Percentiles rank a stretch among this genome's conserved stretches.
Evolutionary conservation across 2,888 invertebrate genomes (phyloP).

Genomic region (Scotopteryx bipunctaria): DNA sequence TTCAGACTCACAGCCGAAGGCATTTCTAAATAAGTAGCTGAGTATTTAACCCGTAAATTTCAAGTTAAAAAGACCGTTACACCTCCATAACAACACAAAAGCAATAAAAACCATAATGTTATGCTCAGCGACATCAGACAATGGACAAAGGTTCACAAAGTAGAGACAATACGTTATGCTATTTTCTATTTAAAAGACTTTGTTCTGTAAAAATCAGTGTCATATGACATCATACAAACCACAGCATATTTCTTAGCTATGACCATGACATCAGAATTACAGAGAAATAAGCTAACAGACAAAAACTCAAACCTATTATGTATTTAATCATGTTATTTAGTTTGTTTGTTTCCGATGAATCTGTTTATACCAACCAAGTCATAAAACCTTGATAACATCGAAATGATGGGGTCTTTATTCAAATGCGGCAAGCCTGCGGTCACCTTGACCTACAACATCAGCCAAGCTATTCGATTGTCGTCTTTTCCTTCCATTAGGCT

Average conservation of each 20-base stretch:
- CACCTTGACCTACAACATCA: constrained; percentile 37
- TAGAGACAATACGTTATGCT: constrained; percentile 26
- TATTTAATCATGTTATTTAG: neutral
- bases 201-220: constrained; percentile 2
- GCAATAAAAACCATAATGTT: constrained; percentile 30
- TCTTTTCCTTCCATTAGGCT: constrained; percentile 26
- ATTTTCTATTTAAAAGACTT: constrained; percentile 12
- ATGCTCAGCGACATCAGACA: constrained; percentile 32
- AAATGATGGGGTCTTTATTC: constrained; percentile 22
- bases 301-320: no score
- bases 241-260: constrained; percentile 11
- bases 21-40: no score
- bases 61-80: constrained; percentile 6
- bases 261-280: constrained; percentile 1
- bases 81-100: constrained; percentile 8
- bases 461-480: constrained; percentile 25
- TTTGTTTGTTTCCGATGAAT: constrained; percentile 5
- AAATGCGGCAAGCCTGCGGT: constrained; percentile 16
- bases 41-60: neutral
- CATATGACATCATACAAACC: constrained; percentile 20
- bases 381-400: constrained; percentile 18
- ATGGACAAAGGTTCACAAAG: constrained; percentile 30
- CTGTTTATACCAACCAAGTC: constrained; percentile 3
- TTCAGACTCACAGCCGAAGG: no score
- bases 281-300: no score